Percentiles rank a stretch among this genome's conserved stretches.
Evolutionary conservation across 2,113 vertebrate genomes (phyloP).

Genomic region (Mellivora capensis): DNA sequence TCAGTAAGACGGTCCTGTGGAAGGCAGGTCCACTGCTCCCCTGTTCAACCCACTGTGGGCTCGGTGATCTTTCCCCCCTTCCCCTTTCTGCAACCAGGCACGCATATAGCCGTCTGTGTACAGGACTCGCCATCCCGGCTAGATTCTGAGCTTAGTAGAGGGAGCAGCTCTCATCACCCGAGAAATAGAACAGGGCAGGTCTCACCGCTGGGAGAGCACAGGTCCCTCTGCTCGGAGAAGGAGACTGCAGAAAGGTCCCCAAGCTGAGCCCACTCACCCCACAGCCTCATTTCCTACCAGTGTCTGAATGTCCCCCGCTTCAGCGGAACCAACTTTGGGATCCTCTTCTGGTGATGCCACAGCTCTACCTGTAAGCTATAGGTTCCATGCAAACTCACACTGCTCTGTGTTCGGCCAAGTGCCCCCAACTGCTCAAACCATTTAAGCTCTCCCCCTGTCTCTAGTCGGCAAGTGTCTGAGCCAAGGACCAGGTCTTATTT

Average conservation of each 20-base stretch:
- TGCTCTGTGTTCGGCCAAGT: background rate
- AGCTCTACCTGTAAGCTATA: background rate
- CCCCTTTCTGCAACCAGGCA: accelerated
- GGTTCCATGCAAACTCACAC: too few relatives aligned
- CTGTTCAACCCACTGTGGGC: accelerated
- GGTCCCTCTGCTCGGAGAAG: background rate
- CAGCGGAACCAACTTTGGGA: background rate
- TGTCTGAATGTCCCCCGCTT: accelerated
- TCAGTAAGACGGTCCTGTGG: background rate
- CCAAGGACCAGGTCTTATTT: background rate
- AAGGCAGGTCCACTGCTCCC: background rate
- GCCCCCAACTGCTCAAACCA: accelerated
- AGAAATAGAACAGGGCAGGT: background rate
- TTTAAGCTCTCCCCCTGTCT: too few relatives aligned
- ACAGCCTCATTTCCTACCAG: background rate
- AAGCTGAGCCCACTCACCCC: background rate
- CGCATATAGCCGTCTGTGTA: accelerated
- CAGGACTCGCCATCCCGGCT: accelerated
- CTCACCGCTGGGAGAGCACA: background rate
- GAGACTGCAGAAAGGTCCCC: background rate
- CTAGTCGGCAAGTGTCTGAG: background rate
- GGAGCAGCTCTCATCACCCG: background rate
- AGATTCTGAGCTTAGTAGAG: background rate
- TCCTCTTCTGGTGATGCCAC: background rate
- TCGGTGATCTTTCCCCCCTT: too few relatives aligned